Evolutionary conservation across 2,888 invertebrate genomes (phyloP).

Genomic region (Therioaphis trifolii): DNA sequence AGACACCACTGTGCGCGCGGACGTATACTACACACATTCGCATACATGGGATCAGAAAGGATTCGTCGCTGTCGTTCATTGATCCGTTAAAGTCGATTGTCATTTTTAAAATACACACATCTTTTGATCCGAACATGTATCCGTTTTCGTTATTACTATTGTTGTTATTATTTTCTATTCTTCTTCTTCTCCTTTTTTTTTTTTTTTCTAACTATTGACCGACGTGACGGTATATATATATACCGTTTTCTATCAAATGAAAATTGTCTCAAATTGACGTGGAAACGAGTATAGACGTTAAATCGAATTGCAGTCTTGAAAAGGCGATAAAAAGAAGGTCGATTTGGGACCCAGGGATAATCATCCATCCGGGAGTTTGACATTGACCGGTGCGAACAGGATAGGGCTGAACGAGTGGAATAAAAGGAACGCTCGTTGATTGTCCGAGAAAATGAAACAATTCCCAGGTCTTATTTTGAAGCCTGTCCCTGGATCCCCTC

Average conservation of each 20-base stretch:
- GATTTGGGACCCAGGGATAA: slow-evolving; percentile 58
- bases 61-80: slow-evolving; percentile 34
- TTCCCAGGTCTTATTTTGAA: slow-evolving; percentile 66
- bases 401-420: slow-evolving; percentile 51
- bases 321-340: slow-evolving; percentile 60
- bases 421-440: slow-evolving; percentile 65
- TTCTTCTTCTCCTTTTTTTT: not conserved
- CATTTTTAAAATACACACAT: slow-evolving; percentile 52
- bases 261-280: slow-evolving; percentile 62
- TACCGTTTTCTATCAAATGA: slow-evolving; percentile 53
- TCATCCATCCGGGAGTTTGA: slow-evolving; percentile 62
- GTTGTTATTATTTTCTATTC: slow-evolving; percentile 29
- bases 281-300: slow-evolving; percentile 50
- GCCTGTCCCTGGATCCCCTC: slow-evolving; percentile 64
- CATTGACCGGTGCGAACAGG: slow-evolving; percentile 60
- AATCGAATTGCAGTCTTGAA: slow-evolving; percentile 62
- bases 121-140: slow-evolving; percentile 48
- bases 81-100: slow-evolving; percentile 63
- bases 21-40: not conserved
- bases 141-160: slow-evolving; percentile 35
- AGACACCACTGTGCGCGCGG: no score
- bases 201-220: not conserved
- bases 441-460: slow-evolving; percentile 66
- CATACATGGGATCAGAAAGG: slow-evolving; percentile 49
- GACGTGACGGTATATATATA: not conserved